phyloP scores from a whole-genome alignment of 1,140 invertebrate species.

The Panulirus ornatus region DNA sequence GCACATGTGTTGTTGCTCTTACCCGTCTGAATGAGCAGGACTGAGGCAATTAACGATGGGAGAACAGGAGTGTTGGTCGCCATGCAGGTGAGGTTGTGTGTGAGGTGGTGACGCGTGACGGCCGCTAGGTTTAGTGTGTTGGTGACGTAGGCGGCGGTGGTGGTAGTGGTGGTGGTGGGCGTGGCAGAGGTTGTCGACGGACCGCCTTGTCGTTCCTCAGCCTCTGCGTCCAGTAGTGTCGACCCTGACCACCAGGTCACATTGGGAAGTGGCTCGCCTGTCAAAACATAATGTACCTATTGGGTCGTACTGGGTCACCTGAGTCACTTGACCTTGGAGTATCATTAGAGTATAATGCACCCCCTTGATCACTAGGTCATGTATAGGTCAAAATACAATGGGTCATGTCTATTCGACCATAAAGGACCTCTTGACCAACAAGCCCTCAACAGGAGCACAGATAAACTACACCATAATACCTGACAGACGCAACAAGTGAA shows the following conservation, averaged over 20 bases:
- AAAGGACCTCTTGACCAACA: no score
- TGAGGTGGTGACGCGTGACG: slow-evolving; percentile 44
- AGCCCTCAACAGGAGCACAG: no score
- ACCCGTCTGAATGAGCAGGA: slow-evolving; percentile 40
- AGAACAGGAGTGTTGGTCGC: slow-evolving; percentile 49
- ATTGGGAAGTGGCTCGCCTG: slow-evolving; percentile 58
- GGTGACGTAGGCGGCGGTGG: slow-evolving; percentile 49
- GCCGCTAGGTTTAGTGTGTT: slow-evolving; percentile 38
- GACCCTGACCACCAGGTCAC: slow-evolving; percentile 67
- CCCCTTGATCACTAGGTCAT: no score
- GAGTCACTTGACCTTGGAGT: no score
- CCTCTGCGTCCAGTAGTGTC: slow-evolving; percentile 33
- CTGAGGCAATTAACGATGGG: slow-evolving; percentile 18
- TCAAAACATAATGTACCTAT: no score
- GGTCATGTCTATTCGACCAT: no score
- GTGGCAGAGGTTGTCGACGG: background rate
- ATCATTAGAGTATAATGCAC: no score
- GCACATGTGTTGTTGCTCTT: background rate
- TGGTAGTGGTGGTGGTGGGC: background rate
- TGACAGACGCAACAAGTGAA: no score
- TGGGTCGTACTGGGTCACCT: no score
- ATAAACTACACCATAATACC: no score
- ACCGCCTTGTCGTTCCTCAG: slow-evolving; percentile 25
- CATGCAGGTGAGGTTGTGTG: slow-evolving; percentile 51
- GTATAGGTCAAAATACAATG: no score